phyloP scores from a whole-genome alignment of 2,797 vertebrate species.

The Stomatorhinus walkeri region DNA sequence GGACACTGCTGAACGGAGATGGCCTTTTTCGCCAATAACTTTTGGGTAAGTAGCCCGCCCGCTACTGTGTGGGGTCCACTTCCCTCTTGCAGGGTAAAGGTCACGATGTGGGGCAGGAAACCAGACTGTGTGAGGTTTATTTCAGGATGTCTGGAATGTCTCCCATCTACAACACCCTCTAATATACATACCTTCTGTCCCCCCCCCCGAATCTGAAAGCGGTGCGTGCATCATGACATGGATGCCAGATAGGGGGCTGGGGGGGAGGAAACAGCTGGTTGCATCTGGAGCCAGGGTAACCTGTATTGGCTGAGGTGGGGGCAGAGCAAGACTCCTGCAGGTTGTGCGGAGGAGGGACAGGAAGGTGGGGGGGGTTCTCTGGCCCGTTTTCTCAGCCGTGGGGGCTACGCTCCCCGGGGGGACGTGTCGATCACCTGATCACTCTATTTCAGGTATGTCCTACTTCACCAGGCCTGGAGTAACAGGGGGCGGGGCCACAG shows the following conservation, averaged over 20 bases:
- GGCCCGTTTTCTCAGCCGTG: neutral
- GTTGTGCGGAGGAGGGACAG: neutral
- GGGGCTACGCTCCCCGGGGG: neutral
- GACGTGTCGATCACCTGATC: slow-evolving; percentile 40
- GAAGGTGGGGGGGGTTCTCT: neutral
- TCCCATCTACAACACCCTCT: neutral
- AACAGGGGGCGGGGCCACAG: neutral
- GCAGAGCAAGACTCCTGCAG: neutral
- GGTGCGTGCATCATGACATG: neutral
- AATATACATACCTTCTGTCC: too few species aligned
- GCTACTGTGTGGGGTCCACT: neutral
- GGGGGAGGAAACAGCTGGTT: neutral
- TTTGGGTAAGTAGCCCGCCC: slow-evolving; percentile 41
- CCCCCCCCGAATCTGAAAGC: neutral
- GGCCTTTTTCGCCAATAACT: slow-evolving; percentile 41
- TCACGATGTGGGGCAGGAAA: neutral
- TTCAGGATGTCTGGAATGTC: neutral
- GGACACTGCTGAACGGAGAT: slow-evolving; percentile 28
- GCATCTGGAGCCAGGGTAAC: neutral
- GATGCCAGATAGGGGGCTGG: neutral
- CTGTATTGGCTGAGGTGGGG: neutral
- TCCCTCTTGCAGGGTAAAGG: neutral
- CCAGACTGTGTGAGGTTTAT: neutral
- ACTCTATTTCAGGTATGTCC: slow-evolving; percentile 61
- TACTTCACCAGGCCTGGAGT: slow-evolving; percentile 39